Conservation (phyloP, 2,113 vertebrate genomes). For the Pampusana beccarii region DNA sequence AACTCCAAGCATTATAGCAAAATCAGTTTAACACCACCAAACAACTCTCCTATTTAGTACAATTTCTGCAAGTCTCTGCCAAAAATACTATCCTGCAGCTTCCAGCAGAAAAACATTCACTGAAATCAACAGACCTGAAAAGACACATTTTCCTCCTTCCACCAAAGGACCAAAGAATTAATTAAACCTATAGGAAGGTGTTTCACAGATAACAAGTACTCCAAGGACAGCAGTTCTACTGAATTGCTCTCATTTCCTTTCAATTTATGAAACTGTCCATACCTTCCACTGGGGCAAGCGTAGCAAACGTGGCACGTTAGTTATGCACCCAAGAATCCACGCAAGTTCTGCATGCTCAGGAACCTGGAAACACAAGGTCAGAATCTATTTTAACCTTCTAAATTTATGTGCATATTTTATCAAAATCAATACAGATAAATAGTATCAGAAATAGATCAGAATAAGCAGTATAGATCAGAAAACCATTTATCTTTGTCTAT, state of each 20-base stretch:
- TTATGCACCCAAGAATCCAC: slow-evolving; percentile 93
- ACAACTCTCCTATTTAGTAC: not conserved
- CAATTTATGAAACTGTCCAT: not conserved
- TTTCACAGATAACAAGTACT: not conserved
- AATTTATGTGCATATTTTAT: not conserved
- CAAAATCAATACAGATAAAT: not conserved
- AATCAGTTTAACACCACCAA: not conserved
- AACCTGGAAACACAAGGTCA: slow-evolving; percentile 76
- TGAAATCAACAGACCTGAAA: not conserved
- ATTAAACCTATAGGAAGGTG: not conserved
- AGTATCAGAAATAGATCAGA: not conserved
- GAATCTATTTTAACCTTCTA: not conserved
- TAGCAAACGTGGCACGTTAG: slow-evolving; percentile 86
- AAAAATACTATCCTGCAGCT: not conserved
- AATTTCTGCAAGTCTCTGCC: not conserved
- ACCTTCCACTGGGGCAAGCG: slow-evolving; percentile 98
- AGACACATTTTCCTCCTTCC: not conserved
- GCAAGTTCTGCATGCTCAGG: slow-evolving; percentile 88
- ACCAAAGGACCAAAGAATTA: not conserved
- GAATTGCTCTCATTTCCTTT: not conserved
- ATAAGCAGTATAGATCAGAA: not conserved
- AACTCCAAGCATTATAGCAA: not conserved
- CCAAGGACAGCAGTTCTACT: not conserved
- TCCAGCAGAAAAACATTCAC: not conserved
- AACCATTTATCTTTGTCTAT: not conserved